Conservation (phyloP, 2,113 vertebrate species). For the Climacteris rufus region DNA sequence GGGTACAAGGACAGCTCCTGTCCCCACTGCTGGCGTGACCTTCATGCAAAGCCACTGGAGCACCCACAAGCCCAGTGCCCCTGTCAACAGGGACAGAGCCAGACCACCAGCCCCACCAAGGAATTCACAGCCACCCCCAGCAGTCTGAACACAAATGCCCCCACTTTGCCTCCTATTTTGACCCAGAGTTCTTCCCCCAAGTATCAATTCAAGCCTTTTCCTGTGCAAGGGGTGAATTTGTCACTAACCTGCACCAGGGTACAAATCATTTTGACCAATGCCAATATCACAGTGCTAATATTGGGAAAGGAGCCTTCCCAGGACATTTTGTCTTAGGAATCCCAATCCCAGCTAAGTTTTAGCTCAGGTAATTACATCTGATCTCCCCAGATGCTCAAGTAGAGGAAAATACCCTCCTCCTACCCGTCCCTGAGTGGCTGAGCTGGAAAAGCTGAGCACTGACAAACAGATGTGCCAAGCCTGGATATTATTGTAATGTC, state of each 20-base stretch:
- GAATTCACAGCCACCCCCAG: background rate
- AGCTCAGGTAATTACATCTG: background rate
- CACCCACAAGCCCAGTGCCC: accelerated
- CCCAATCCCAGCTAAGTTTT: background rate
- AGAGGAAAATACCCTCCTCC: background rate
- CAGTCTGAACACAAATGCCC: background rate
- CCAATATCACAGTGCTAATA: accelerated
- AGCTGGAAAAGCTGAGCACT: background rate
- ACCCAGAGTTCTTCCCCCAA: background rate
- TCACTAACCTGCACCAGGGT: background rate
- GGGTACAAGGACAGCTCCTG: accelerated
- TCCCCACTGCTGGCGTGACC: accelerated
- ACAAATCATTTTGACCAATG: background rate
- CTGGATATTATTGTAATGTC: background rate
- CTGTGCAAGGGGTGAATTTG: background rate
- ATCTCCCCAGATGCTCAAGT: background rate
- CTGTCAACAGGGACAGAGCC: accelerated
- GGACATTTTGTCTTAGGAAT: background rate
- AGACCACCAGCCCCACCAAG: accelerated
- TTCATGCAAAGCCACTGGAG: accelerated
- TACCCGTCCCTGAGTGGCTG: background rate
- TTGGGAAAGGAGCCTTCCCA: background rate
- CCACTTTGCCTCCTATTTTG: background rate
- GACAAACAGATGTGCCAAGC: slow-evolving; percentile 37
- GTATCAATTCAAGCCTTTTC: background rate